Conservation (phyloP, 2,113 vertebrate species). For the Thunnus maccoyii region DNA sequence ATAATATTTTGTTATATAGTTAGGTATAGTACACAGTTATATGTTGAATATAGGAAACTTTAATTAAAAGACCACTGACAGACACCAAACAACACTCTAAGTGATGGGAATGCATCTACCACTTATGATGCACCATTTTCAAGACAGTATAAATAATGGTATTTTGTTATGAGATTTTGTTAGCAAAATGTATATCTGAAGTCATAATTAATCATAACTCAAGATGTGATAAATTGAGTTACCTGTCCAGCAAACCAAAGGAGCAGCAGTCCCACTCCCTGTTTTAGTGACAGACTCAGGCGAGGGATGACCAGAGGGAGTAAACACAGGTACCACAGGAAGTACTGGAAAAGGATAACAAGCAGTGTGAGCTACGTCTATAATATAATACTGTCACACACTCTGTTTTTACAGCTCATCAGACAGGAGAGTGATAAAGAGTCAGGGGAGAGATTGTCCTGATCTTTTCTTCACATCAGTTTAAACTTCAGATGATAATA, state of each 20-base stretch:
- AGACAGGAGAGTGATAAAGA: not conserved
- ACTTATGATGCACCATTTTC: not conserved
- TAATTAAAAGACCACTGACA: no score
- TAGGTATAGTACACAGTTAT: no score
- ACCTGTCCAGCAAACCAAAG: slow-evolving; percentile 94
- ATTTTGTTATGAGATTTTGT: not conserved
- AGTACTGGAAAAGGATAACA: slow-evolving; percentile 86
- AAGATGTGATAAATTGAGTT: slow-evolving; percentile 8
- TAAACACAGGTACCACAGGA: slow-evolving; percentile 97
- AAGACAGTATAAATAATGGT: not conserved
- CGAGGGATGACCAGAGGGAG: slow-evolving; percentile 90
- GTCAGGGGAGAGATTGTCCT: no score
- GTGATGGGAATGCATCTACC: no score
- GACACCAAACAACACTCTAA: no score
- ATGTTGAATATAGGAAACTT: no score
- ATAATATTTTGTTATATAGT: no score
- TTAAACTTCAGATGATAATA: not conserved
- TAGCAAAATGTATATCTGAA: not conserved
- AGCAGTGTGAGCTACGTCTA: no score
- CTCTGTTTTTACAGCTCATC: not conserved
- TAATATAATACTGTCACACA: no score
- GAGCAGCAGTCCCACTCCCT: slow-evolving; percentile 79
- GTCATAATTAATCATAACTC: not conserved
- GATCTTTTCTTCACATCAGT: no score
- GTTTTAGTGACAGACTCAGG: slow-evolving; percentile 84